Conservation (phyloP, 2,888 invertebrate genomes). For the Argyra leucocephala region DNA sequence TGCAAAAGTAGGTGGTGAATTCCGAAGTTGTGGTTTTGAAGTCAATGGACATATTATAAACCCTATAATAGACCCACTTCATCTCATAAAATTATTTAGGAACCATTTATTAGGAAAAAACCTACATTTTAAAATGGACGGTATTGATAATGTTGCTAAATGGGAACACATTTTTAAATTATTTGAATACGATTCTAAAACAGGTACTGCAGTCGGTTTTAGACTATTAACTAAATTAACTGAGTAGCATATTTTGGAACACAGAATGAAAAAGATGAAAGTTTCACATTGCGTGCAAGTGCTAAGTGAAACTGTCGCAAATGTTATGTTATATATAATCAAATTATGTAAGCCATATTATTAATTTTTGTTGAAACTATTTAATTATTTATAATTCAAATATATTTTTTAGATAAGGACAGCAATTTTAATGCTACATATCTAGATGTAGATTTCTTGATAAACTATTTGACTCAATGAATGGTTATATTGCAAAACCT, state of each 20-base stretch:
- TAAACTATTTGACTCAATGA: background rate
- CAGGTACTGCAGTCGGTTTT: background rate
- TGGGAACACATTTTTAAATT: background rate
- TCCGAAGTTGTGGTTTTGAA: background rate
- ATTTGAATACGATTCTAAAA: background rate
- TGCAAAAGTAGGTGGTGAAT: background rate
- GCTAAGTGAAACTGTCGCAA: background rate
- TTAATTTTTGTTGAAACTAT: too few species aligned
- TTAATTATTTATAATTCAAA: too few species aligned
- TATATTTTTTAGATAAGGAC: too few species aligned
- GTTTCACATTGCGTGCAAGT: conserved; percentile 7
- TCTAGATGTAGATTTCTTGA: too few species aligned
- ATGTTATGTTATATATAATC: background rate
- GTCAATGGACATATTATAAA: background rate
- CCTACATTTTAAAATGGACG: background rate
- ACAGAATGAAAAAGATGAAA: conserved; percentile 1
- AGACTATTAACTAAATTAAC: background rate
- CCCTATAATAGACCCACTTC: background rate
- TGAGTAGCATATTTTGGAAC: background rate
- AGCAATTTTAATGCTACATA: too few species aligned
- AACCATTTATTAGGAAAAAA: background rate
- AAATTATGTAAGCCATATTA: background rate
- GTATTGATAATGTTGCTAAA: background rate
- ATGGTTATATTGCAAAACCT: background rate
- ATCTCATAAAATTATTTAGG: background rate